phyloP scores from a whole-genome alignment of 2,797 vertebrate species.

The Lagocephalus sceleratus region DNA sequence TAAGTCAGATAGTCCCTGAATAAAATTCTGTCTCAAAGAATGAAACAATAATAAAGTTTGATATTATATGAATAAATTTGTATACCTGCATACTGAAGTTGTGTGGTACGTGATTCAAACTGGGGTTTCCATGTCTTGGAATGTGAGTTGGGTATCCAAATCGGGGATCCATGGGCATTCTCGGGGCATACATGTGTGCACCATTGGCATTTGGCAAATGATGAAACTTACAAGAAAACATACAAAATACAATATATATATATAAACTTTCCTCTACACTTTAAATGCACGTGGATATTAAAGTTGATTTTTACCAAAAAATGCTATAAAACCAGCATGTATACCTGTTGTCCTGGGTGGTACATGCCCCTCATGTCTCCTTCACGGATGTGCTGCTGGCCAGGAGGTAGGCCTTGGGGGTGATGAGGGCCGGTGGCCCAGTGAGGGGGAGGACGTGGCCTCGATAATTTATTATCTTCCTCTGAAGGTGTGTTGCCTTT shows the following conservation, averaged over 20 bases:
- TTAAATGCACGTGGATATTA: too few relatives aligned
- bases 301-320: too few relatives aligned
- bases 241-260: background rate
- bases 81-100: conserved; percentile 87
- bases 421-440: conserved; percentile 70
- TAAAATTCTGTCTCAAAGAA: too few relatives aligned
- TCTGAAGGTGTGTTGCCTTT: conserved; percentile 61
- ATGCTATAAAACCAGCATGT: background rate
- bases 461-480: conserved; percentile 55
- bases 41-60: background rate
- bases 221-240: conserved; percentile 52
- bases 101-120: conserved; percentile 72
- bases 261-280: background rate
- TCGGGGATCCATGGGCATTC: conserved; percentile 78
- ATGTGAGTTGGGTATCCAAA: conserved; percentile 80
- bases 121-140: conserved; percentile 77
- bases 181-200: conserved; percentile 79
- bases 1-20: too few relatives aligned
- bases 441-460: conserved; percentile 50
- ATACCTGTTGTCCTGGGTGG: conserved; percentile 74
- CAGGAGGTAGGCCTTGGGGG: conserved; percentile 63
- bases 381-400: conserved; percentile 63
- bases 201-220: conserved; percentile 69
- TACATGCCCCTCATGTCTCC: conserved; percentile 67
- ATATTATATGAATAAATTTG: background rate